Conservation (phyloP, 2,797 vertebrate genomes). For the Mormyrus hasselquistii region DNA sequence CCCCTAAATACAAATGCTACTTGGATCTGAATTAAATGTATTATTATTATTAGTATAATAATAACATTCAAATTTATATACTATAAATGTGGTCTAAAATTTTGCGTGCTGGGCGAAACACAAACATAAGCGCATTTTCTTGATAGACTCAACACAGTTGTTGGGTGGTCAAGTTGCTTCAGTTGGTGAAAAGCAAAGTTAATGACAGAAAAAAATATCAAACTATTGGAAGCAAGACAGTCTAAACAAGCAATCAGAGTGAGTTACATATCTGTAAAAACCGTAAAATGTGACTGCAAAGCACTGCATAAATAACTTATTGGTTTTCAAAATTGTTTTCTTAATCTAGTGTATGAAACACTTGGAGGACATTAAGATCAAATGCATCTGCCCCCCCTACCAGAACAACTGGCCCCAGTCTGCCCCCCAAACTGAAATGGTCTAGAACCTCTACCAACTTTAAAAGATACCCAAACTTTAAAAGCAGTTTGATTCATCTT, state of each 20-base stretch:
- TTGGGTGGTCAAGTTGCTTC: background rate
- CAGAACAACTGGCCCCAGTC: background rate
- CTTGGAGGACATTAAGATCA: background rate
- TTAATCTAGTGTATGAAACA: background rate
- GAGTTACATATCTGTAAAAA: background rate
- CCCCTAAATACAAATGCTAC: background rate
- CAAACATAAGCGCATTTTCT: background rate
- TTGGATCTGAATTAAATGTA: background rate
- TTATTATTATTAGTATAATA: background rate
- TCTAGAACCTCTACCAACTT: constrained; percentile 27
- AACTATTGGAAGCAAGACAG: background rate
- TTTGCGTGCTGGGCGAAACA: background rate
- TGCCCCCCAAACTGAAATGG: background rate
- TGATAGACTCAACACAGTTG: background rate
- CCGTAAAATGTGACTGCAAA: background rate
- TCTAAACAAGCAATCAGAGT: background rate
- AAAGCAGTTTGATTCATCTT: constrained; percentile 65
- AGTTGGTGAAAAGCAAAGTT: background rate
- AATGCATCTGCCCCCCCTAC: background rate
- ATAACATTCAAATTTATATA: background rate
- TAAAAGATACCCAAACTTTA: constrained; percentile 72
- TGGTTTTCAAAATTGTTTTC: background rate
- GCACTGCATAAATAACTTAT: background rate
- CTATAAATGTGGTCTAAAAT: background rate
- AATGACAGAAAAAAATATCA: background rate